Conservation (phyloP, 1,140 invertebrate genomes). For the Eurosta solidaginis region DNA sequence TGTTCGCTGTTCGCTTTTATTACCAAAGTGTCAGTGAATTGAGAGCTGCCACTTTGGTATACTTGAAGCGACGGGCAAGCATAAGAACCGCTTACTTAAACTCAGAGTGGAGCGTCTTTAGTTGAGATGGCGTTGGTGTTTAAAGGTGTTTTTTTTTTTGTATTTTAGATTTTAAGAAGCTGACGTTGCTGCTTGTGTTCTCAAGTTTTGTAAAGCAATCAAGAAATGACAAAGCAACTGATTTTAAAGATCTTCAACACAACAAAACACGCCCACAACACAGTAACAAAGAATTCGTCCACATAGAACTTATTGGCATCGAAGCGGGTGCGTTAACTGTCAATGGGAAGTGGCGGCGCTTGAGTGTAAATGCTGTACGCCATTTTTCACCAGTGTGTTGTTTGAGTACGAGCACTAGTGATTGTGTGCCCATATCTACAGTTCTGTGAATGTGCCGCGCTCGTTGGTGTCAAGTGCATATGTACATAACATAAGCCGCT, state of each 20-base stretch:
- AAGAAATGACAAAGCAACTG: conserved; percentile 23
- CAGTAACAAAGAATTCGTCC: neutral
- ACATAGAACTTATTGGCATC: neutral
- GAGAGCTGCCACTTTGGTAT: conserved; percentile 17
- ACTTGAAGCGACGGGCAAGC: conserved; percentile 16
- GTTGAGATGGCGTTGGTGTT: neutral
- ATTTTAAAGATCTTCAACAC: conserved; percentile 14
- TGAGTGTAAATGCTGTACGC: neutral
- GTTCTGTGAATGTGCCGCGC: neutral
- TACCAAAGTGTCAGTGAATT: conserved; percentile 27
- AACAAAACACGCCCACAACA: neutral
- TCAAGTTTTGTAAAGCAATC: conserved; percentile 16
- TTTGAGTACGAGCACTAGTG: neutral
- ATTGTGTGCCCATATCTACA: neutral
- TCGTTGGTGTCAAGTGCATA: conserved; percentile 23
- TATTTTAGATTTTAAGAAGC: neutral
- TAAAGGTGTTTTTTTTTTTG: neutral
- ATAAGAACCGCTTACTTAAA: conserved; percentile 9
- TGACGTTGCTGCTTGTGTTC: neutral
- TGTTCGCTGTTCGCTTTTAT: conserved; percentile 25
- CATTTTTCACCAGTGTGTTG: neutral
- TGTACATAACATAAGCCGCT: neutral
- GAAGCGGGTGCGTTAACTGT: neutral
- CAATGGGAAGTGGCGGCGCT: neutral
- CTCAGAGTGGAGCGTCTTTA: neutral